Evolutionary conservation across 2,888 invertebrate genomes (phyloP), one percentile per base, ranked within the genome.

Genomic region (Molanna angustata): DNA sequence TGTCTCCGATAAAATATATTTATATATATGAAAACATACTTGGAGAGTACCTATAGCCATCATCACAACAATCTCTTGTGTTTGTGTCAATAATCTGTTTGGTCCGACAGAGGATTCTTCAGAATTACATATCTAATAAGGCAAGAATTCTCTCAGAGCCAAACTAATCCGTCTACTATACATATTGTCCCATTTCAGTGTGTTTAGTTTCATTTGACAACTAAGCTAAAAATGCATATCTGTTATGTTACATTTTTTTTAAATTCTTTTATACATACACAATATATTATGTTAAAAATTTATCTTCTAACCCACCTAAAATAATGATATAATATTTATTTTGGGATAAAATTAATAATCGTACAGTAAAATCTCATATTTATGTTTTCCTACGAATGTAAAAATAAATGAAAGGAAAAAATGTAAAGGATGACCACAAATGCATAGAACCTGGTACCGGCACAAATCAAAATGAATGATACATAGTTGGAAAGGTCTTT

Each of bases 211-310:
- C 47, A 53, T 41, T n/a, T n/a, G n/a, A n/a, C n/a, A 37, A 50
- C 50, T 52, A 55, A 57, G 56, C 56, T 53, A 57, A 57, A 52
- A 57, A 57, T 53, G 56, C 56, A 47, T 49, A 56, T 56, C 49
- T 44, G 44, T 41, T 46, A 54, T 50, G 51, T 51, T 42, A 51
- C 51, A 54, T 40, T 33, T 49, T 20, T 14, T 20, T 50, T n/a
- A n/a, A n/a, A n/a, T n/a, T n/a, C n/a, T n/a, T n/a, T n/a, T n/a
- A n/a, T n/a, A n/a, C n/a, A n/a, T n/a, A n/a, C n/a, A n/a, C n/a
- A n/a, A n/a, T n/a, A n/a, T n/a, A n/a, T n/a, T n/a, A n/a, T n/a
- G n/a, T n/a, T n/a, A n/a, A n/a, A n/a, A n/a, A n/a, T n/a, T n/a
- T n/a, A n/a, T n/a, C n/a, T n/a, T n/a, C n/a, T n/a, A n/a, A n/a